Percentiles rank a stretch among this genome's conserved stretches.
Evolutionary conservation across 2,888 invertebrate genomes (phyloP).

Genomic region (Andrena praecox): DNA sequence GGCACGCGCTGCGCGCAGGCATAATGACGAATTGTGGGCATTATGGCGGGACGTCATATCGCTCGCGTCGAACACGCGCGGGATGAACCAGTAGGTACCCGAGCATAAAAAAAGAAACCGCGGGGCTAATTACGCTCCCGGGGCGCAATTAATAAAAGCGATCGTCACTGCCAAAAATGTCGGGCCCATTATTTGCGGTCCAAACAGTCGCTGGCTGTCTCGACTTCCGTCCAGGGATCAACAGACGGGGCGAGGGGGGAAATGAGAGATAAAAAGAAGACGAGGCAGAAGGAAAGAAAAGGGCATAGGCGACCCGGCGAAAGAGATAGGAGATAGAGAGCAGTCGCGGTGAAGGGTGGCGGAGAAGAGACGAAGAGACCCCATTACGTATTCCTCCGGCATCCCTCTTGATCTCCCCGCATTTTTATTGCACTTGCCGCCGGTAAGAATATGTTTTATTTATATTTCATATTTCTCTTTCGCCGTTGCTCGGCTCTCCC

Average conservation of each 20-base stretch:
- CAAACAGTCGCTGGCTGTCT: slow-evolving; percentile 21
- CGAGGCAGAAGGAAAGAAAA: background rate
- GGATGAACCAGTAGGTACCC: background rate
- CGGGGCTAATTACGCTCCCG: no score
- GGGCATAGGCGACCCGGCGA: slow-evolving; percentile 23
- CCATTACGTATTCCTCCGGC: slow-evolving; percentile 84
- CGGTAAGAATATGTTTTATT: slow-evolving; percentile 84
- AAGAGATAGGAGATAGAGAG: slow-evolving; percentile 56
- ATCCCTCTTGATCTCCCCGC: slow-evolving; percentile 82
- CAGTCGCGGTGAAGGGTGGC: slow-evolving; percentile 25
- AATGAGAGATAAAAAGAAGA: slow-evolving; percentile 7
- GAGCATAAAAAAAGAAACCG: no score
- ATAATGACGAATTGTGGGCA: slow-evolving; percentile 11
- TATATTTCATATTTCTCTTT: slow-evolving; percentile 83
- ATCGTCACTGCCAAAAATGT: background rate
- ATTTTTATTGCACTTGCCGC: slow-evolving; percentile 81
- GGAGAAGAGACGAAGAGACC: slow-evolving; percentile 49
- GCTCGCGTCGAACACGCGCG: slow-evolving; percentile 12
- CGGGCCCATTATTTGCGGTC: background rate
- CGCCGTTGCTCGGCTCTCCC: slow-evolving; percentile 36
- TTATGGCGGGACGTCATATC: slow-evolving; percentile 15
- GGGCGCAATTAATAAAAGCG: background rate
- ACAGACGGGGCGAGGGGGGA: background rate
- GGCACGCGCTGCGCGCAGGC: background rate
- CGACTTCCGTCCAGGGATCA: slow-evolving; percentile 5